Evolutionary conservation across 2,113 vertebrate genomes (phyloP).

Genomic region (Bostrychus sinensis): DNA sequence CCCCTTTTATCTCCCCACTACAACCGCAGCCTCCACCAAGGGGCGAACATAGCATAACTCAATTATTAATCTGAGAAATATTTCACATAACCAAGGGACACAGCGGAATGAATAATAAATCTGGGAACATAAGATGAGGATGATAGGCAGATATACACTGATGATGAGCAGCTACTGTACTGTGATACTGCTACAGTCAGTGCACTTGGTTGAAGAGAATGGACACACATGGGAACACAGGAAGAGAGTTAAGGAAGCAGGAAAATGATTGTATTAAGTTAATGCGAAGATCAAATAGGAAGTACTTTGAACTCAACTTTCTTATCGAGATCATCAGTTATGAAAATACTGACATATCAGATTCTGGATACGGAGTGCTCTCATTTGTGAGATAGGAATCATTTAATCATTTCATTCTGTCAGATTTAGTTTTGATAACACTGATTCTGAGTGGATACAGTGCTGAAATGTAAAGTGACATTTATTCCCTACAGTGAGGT

Average conservation of each 20-base stretch:
- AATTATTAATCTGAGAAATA: conserved; percentile 71
- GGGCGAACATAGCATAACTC: conserved; percentile 63
- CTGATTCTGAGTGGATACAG: conserved; percentile 3
- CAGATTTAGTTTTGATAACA: conserved; percentile 18
- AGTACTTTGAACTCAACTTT: conserved; percentile 21
- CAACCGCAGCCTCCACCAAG: conserved; percentile 57
- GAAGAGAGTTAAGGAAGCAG: conserved; percentile 14
- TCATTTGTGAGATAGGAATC: conserved; percentile 37
- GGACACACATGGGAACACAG: conserved; percentile 16
- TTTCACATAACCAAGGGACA: conserved; percentile 56
- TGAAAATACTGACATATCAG: conserved; percentile 25
- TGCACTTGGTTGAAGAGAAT: not conserved
- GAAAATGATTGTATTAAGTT: conserved; percentile 17
- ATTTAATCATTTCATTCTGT: conserved; percentile 34
- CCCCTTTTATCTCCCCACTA: conserved; percentile 67
- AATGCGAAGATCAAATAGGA: conserved; percentile 24
- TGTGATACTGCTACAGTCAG: conserved; percentile 12
- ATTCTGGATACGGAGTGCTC: conserved; percentile 30
- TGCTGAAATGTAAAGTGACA: not conserved
- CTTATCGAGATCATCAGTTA: conserved; percentile 24
- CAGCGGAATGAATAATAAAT: conserved; percentile 65
- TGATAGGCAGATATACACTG: conserved; percentile 55
- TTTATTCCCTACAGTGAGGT: not conserved
- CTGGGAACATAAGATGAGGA: conserved; percentile 53
- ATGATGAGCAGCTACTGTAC: conserved; percentile 63